A percentile compares a stretch with the other conserved stretches of the same genome.
Evolutionary conservation across 2,113 vertebrate genomes (phyloP).

Genomic region (Anarhynchus alexandrinus): DNA sequence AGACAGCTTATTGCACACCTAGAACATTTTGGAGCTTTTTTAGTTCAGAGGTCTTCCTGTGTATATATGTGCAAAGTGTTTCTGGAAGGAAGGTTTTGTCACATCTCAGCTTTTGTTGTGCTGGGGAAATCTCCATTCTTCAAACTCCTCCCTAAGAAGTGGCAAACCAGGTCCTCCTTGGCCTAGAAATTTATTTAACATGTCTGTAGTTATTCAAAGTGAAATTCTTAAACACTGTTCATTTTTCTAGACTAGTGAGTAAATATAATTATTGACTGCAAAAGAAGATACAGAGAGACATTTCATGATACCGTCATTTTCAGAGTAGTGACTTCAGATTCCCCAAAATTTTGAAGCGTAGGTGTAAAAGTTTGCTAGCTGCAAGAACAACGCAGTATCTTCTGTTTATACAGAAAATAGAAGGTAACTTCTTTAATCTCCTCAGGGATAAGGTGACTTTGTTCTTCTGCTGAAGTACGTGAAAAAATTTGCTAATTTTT

Average conservation of each 20-base stretch:
- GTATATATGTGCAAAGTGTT: background rate
- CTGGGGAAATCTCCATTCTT: background rate
- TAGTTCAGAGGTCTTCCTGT: background rate
- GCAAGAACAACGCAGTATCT: background rate
- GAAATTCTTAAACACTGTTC: background rate
- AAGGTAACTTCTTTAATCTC: background rate
- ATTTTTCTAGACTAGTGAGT: background rate
- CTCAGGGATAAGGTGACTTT: background rate
- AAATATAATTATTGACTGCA: background rate
- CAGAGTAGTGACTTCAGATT: background rate
- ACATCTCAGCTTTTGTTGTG: background rate
- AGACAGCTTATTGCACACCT: background rate
- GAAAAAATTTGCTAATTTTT: background rate
- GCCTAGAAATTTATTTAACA: background rate
- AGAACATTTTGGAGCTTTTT: background rate
- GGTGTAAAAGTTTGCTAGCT: background rate
- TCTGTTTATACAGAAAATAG: background rate
- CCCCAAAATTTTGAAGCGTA: background rate
- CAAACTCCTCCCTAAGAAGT: background rate
- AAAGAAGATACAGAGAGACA: background rate
- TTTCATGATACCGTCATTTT: background rate
- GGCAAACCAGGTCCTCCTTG: background rate
- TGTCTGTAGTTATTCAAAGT: background rate
- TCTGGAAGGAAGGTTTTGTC: background rate
- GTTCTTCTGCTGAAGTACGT: background rate